A percentile compares a stretch with the other conserved stretches of the same genome.
phyloP scores from a whole-genome alignment of 2,113 vertebrate species.

The Tapirus terrestris region DNA sequence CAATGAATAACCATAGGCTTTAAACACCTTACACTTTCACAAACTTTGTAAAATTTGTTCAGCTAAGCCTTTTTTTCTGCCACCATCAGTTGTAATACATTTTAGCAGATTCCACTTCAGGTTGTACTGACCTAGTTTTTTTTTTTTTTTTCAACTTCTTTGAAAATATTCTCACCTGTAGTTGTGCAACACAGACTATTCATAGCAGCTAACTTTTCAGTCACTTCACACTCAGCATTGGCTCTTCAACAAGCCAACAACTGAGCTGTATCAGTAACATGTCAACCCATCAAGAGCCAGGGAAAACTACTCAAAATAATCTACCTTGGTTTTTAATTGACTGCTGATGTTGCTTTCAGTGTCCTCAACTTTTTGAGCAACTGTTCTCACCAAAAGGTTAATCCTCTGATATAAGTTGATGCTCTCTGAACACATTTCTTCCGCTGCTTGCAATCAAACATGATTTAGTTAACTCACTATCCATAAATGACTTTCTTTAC shows the following conservation, averaged over 20 bases:
- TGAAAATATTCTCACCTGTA: not conserved
- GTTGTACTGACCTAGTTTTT: not conserved
- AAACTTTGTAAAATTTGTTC: conserved; percentile 18
- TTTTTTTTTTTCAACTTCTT: not conserved
- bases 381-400: not conserved
- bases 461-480: not conserved
- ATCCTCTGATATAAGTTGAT: not conserved
- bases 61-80: not conserved
- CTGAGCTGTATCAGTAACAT: not conserved
- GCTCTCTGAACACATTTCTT: not conserved
- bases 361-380: not conserved
- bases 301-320: conserved; percentile 7
- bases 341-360: not conserved
- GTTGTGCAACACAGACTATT: not conserved
- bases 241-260: not conserved
- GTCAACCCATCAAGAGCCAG: not conserved
- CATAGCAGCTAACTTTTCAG: not conserved
- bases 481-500: not conserved
- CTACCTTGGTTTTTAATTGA: not conserved
- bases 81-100: not conserved
- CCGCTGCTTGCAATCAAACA: not conserved
- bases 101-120: conserved; percentile 20
- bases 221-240: not conserved
- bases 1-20: not conserved
- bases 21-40: not conserved